Evolutionary conservation across 1,140 invertebrate genomes (phyloP).

Genomic region (Polyergus mexicanus): DNA sequence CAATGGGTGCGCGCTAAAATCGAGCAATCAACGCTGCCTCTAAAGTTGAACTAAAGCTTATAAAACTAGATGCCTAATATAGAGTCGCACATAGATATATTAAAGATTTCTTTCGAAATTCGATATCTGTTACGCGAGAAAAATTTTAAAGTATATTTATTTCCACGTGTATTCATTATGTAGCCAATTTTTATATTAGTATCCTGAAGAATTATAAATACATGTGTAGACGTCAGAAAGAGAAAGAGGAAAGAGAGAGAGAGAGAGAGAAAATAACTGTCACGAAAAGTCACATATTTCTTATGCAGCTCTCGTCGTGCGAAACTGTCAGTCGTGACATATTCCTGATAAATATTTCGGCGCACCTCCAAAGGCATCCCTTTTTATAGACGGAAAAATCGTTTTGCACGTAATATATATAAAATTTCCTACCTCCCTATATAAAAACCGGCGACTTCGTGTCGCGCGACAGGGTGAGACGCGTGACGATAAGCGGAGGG

Average conservation of each 20-base stretch:
- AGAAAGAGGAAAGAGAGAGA: neutral
- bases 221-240: neutral
- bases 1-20: slow-evolving; percentile 71
- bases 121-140: neutral
- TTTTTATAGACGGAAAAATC: slow-evolving; percentile 42
- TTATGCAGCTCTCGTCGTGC: slow-evolving; percentile 15
- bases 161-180: neutral
- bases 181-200: neutral
- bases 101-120: neutral
- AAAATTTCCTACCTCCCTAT: slow-evolving; percentile 51
- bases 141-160: neutral
- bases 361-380: slow-evolving; percentile 3
- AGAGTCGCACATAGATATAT: neutral
- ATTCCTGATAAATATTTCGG: slow-evolving; percentile 56
- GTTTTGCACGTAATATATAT: slow-evolving; percentile 40
- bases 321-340: slow-evolving; percentile 46
- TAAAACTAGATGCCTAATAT: slow-evolving; percentile 12
- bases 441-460: slow-evolving; percentile 42
- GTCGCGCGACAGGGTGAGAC: slow-evolving; percentile 2
- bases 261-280: neutral
- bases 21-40: slow-evolving; percentile 65
- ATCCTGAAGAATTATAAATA: neutral
- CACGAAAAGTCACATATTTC: slow-evolving; percentile 18
- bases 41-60: slow-evolving; percentile 25
- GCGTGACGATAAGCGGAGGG: slow-evolving; percentile 11